A percentile compares a stretch with the other conserved stretches of the same genome.
These are phyloP conservation scores for Adrianichthys oophorus DNA, from an alignment of 2,797 vertebrate genomes.

Conservation along the genomic window DNA sequence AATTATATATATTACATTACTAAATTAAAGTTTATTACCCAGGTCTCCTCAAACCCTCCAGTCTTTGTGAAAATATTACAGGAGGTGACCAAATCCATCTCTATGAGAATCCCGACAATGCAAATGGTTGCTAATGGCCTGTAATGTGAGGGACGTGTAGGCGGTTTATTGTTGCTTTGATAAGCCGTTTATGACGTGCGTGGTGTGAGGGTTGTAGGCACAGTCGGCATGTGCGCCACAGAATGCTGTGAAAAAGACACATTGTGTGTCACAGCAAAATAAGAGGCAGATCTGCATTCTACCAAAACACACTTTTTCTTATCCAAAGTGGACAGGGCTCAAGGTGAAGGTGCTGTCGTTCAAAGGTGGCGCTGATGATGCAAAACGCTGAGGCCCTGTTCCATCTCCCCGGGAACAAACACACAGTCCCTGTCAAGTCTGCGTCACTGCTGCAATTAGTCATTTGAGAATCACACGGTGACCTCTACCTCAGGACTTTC, in stretches of 20 bases:
- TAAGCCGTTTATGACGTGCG: conserved; percentile 59
- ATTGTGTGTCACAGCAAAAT: conserved; percentile 2
- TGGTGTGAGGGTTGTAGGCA: conserved; percentile 45
- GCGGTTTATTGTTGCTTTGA: conserved; percentile 72
- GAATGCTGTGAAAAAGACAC: conserved; percentile 18
- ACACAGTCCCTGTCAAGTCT: conserved; percentile 3
- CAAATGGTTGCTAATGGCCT: conserved; percentile 43
- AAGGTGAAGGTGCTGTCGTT: conserved; percentile 41
- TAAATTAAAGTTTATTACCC: conserved; percentile 2
- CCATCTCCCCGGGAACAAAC: conserved; percentile 6
- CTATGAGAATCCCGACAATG: conserved; percentile 50
- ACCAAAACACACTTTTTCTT: neutral
- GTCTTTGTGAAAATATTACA: conserved; percentile 25
- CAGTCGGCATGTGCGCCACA: conserved; percentile 27
- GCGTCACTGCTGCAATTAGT: conserved; percentile 44
- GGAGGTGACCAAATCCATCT: conserved; percentile 18
- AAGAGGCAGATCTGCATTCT: conserved; percentile 20
- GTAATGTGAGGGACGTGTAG: conserved; percentile 46
- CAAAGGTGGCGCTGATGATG: conserved; percentile 33
- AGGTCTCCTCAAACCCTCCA: conserved; percentile 5
- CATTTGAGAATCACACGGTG: conserved; percentile 12
- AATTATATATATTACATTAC: no score
- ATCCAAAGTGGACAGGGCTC: conserved; percentile 30
- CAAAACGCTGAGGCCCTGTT: conserved; percentile 13
- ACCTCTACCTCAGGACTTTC: conserved; percentile 28